Conservation (phyloP, 2,113 vertebrate genomes). For the human region DNA sequence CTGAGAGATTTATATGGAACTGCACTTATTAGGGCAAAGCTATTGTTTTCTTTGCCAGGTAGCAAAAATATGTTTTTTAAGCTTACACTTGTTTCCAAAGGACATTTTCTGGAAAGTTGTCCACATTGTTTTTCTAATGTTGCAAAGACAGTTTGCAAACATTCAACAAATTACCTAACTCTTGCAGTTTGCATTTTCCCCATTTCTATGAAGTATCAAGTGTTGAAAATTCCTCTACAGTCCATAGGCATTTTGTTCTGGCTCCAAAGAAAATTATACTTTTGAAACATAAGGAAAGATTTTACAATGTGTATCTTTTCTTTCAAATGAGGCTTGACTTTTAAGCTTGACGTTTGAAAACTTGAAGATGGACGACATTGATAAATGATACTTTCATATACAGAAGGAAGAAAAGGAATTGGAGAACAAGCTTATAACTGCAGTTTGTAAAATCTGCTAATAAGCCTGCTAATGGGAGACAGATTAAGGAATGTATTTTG, state of each 20-base stretch:
- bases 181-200: conserved; percentile 68
- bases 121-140: conserved; percentile 65
- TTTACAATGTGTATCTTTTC: conserved; percentile 63
- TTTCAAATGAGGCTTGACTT: conserved; percentile 68
- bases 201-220: conserved; percentile 59
- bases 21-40: neutral
- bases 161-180: conserved; percentile 62
- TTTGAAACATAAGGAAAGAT: conserved; percentile 45
- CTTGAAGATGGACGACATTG: conserved; percentile 37
- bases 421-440: conserved; percentile 71
- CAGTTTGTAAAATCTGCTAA: conserved; percentile 80
- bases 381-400: conserved; percentile 45
- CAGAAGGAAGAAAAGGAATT: conserved; percentile 31
- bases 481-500: conserved; percentile 69
- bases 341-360: conserved; percentile 66
- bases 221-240: conserved; percentile 59
- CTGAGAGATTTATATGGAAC: neutral
- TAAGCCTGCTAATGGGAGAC: conserved; percentile 66
- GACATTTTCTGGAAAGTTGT: conserved; percentile 69
- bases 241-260: conserved; percentile 65
- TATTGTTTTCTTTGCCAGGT: conserved; percentile 16
- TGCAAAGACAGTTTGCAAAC: conserved; percentile 77
- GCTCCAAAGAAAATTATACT: conserved; percentile 52
- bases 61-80: conserved; percentile 20
- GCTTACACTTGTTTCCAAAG: conserved; percentile 49